phyloP scores from a whole-genome alignment of 2,888 invertebrate genomes.

The Monopis laevigella region DNA sequence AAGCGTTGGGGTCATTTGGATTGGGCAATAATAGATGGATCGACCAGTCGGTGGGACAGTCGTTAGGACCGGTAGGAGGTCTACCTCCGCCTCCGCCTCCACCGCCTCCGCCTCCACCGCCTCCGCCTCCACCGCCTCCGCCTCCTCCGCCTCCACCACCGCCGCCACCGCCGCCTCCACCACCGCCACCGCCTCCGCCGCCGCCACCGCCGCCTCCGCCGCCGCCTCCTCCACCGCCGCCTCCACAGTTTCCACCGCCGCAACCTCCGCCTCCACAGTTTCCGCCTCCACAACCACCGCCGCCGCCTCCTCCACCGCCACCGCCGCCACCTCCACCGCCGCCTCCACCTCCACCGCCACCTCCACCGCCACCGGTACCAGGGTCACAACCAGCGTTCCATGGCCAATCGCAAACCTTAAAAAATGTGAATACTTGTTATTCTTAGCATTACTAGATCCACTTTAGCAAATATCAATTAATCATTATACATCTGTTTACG shows the following conservation, averaged over 20 bases:
- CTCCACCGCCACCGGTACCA: not conserved
- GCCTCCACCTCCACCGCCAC: not conserved
- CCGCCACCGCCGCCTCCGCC: not conserved
- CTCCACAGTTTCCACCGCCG: not conserved
- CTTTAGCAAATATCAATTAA: too few species aligned
- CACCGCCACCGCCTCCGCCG: not conserved
- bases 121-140: not conserved
- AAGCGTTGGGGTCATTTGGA: slow-evolving; percentile 11
- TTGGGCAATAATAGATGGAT: slow-evolving; percentile 16
- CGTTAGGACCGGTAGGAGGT: not conserved
- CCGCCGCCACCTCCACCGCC: not conserved
- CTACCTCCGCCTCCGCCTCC: not conserved
- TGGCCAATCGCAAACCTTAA: too few species aligned
- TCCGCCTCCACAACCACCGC: not conserved
- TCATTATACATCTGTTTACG: too few species aligned
- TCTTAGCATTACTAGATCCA: too few species aligned
- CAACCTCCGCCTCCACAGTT: not conserved
- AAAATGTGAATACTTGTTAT: too few species aligned
- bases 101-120: slow-evolving; percentile 3
- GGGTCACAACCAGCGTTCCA: too few species aligned
- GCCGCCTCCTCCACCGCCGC: not conserved
- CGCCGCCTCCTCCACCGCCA: too few species aligned
- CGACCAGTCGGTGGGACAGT: slow-evolving; percentile 27
- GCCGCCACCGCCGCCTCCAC: slow-evolving; percentile 10
- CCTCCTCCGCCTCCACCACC: slow-evolving; percentile 30